Percentiles rank a stretch among this genome's conserved stretches.
phyloP scores from a whole-genome alignment of 2,797 vertebrate species.

The Gymnocypris eckloni region DNA sequence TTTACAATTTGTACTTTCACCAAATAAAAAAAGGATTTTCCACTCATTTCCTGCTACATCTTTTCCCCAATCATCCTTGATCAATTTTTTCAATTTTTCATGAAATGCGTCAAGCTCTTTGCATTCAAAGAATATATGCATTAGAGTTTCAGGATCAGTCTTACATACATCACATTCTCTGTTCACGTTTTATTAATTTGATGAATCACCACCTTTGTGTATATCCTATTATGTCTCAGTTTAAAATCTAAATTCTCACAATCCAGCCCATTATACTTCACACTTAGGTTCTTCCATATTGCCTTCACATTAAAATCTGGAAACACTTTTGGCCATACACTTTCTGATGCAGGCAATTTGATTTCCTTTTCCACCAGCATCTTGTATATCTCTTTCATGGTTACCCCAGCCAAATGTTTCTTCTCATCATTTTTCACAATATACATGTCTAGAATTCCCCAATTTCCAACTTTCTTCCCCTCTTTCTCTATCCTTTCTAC shows the following conservation, averaged over 20 bases:
- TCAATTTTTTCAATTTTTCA: too few relatives aligned
- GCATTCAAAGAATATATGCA: too few relatives aligned
- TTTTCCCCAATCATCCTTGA: too few relatives aligned
- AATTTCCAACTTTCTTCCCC: too few relatives aligned
- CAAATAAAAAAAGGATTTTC: too few relatives aligned
- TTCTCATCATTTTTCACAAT: neutral
- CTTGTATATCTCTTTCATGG: neutral
- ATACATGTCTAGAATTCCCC: neutral
- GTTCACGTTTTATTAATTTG: neutral
- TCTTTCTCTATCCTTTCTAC: too few relatives aligned
- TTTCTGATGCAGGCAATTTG: neutral
- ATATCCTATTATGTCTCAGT: neutral
- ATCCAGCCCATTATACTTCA: neutral
- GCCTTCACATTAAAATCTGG: neutral
- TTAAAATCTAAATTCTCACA: neutral
- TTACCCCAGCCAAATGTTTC: neutral
- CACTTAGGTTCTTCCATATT: neutral
- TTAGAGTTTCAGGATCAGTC: neutral
- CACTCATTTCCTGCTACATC: too few relatives aligned
- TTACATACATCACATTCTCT: neutral
- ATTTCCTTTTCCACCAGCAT: neutral
- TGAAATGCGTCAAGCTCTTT: too few relatives aligned
- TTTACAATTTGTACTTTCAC: too few relatives aligned
- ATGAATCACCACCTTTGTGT: neutral
- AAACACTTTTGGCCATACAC: neutral